A percentile compares a stretch with the other conserved stretches of the same genome.
Evolutionary conservation across 1,140 invertebrate species (phyloP).

Genomic region (Papilio dardanus): DNA sequence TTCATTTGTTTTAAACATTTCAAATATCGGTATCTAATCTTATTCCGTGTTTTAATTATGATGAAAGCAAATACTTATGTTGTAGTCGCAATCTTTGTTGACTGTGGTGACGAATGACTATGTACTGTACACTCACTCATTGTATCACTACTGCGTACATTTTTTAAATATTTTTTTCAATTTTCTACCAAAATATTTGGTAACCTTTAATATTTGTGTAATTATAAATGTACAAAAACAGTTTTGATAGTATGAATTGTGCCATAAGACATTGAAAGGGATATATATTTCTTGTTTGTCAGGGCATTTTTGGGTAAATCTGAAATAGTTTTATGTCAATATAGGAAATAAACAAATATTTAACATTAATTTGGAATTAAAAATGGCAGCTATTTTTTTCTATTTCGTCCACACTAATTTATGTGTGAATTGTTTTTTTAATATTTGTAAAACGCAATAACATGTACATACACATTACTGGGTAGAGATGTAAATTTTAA

Average conservation of each 20-base stretch:
- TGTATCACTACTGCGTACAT: not conserved
- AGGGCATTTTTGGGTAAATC: not conserved
- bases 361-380: not conserved
- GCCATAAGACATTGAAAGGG: not conserved
- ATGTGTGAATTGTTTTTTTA: conserved; percentile 29
- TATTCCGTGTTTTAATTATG: not conserved
- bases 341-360: not conserved
- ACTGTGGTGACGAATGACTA: not conserved
- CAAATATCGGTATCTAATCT: conserved; percentile 1
- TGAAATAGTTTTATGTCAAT: not conserved
- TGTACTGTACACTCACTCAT: not conserved
- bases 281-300: not conserved
- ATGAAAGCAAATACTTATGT: conserved; percentile 2
- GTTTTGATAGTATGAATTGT: not conserved
- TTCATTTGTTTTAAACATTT: conserved; percentile 19
- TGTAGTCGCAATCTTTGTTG: not conserved
- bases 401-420: not conserved
- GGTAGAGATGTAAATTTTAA: conserved; percentile 23
- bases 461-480: conserved; percentile 33
- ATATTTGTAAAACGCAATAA: conserved; percentile 8
- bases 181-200: not conserved
- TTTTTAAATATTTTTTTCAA: not conserved
- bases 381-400: conserved; percentile 11
- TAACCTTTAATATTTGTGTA: not conserved
- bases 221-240: not conserved